Base-by-base conservation (phyloP, 2,797 vertebrate genomes). In the Diplodus sargus region DNA sequence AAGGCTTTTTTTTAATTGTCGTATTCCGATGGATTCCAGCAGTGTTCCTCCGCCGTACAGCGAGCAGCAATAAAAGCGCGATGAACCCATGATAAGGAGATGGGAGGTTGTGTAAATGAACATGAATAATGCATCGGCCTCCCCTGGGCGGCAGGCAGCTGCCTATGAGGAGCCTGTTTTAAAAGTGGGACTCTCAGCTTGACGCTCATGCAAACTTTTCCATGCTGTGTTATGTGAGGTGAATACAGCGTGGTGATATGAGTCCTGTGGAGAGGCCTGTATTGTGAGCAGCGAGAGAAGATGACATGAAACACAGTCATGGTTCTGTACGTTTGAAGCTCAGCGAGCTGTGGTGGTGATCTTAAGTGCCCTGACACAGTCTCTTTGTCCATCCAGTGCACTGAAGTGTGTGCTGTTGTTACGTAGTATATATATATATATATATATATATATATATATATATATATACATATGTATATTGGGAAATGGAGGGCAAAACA, bases 101-200 rank as follows among this genome's bases (percentile, higher is more conserved):
- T 80, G 47, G 71, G 81, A 79, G 78, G 54, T 74, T 90, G 83
- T 86, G 82, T 88, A 89, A 91, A 90, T 92, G 75, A 85, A 89
- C 60, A 87, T 92, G 83, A 91, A 91, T 92, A 89, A 87, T 91
- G 77, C 82, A 93, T 78, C 13, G 12, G 1, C 3, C 49, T 78
- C 70, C 86, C 88, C 70, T 78, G 80, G 83, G 81, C 16, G 47
- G 73, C 79, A 85, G 74, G 78, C 87, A 87, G 82, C 82, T 88
- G 81, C 71, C 64, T 89, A 87, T 84, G 81, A 87, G 83, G 82
- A 74, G 74, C 78, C 65, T 73, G 57, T 85, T 86, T 85, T 76
- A 78, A 87, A 89, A 86, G 79, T 70, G 69, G 70, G 70, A 64
- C 54, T 85, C 74, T 81, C 79, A 25, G 53, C 79, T 86, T 83